phyloP scores from a whole-genome alignment of 2,888 invertebrate genomes.

The Mesorhabditis belari region DNA sequence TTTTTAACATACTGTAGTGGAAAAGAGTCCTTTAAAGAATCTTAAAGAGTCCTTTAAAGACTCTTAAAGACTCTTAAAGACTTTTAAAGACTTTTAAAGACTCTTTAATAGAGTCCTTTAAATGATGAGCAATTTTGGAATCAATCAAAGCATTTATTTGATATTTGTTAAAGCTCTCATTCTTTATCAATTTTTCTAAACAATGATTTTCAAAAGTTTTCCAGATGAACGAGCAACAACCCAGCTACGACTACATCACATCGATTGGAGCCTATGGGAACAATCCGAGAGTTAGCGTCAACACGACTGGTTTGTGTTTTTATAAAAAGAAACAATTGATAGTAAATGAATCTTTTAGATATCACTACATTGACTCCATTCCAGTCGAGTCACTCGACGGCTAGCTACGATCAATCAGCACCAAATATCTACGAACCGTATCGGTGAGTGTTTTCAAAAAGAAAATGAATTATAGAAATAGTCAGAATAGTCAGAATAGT shows the following conservation, averaged over 20 bases:
- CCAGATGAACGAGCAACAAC: neutral
- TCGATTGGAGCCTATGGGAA: neutral
- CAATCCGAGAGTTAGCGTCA: neutral
- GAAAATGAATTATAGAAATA: neutral
- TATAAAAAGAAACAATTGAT: neutral
- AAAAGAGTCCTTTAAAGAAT: too few relatives aligned
- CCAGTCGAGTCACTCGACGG: neutral
- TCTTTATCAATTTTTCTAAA: too few relatives aligned
- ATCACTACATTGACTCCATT: neutral
- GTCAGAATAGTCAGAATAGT: neutral
- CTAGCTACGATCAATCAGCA: neutral
- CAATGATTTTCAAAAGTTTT: too few relatives aligned
- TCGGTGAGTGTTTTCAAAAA: neutral
- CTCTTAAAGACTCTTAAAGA: too few relatives aligned
- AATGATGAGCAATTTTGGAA: too few relatives aligned
- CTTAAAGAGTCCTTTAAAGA: too few relatives aligned
- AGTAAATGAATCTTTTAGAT: neutral
- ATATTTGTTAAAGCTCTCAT: too few relatives aligned
- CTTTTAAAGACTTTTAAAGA: too few relatives aligned
- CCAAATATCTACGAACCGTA: neutral
- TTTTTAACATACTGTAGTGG: too few relatives aligned
- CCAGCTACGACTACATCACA: neutral
- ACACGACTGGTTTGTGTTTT: neutral
- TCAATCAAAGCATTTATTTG: too few relatives aligned
- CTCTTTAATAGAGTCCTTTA: too few relatives aligned